Evolutionary conservation across 2,113 vertebrate species (phyloP).

Genomic region (Cryptomyrus ogoouensis): DNA sequence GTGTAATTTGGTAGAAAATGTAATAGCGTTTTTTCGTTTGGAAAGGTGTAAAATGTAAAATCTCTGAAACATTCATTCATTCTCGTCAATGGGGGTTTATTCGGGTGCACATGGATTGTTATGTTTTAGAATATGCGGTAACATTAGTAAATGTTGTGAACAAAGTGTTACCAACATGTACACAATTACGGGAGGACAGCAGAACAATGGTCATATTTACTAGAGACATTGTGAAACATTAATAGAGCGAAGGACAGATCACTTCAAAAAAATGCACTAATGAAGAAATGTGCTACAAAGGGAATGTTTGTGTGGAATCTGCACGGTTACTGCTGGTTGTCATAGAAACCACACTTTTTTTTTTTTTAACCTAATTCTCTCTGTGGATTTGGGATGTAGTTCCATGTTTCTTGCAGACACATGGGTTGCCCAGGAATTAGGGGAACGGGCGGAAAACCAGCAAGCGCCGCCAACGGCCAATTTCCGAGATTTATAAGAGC

Average conservation of each 20-base stretch:
- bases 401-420: background rate
- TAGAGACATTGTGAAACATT: background rate
- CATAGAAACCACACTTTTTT: background rate
- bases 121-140: background rate
- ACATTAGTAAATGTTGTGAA: background rate
- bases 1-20: slow-evolving; percentile 16
- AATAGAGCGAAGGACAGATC: background rate
- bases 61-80: slow-evolving; percentile 19
- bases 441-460: background rate
- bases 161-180: background rate
- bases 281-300: background rate
- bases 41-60: slow-evolving; percentile 20
- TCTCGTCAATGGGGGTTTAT: background rate
- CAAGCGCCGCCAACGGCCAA: background rate
- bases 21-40: slow-evolving; percentile 35
- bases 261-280: background rate
- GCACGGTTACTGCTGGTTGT: background rate
- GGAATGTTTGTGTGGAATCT: background rate
- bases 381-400: background rate
- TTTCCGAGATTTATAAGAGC: background rate
- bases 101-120: background rate
- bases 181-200: background rate
- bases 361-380: slow-evolving; percentile 5
- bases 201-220: background rate
- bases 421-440: background rate